Evolutionary conservation across 2,797 vertebrate species (phyloP).

Genomic region (Carcharodon carcharias): DNA sequence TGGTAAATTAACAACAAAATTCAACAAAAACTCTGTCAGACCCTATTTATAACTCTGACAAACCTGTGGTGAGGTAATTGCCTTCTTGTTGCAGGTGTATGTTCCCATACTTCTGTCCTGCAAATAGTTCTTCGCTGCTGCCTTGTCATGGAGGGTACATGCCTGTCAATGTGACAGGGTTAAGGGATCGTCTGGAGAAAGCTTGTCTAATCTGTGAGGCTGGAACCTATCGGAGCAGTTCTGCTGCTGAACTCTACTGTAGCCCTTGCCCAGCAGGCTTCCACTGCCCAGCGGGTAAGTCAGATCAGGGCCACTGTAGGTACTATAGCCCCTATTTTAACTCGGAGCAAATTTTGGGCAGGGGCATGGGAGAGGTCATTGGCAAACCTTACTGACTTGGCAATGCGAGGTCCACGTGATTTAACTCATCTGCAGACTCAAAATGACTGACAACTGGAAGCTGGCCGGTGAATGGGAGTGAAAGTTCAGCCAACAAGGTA

Average conservation of each 20-base stretch:
- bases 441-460: background rate
- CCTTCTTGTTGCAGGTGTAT: constrained; percentile 61
- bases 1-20: background rate
- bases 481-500: background rate
- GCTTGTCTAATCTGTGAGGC: constrained; percentile 68
- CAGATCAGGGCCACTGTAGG: background rate
- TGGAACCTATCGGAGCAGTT: constrained; percentile 63
- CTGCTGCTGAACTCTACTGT: constrained; percentile 55
- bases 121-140: constrained; percentile 61
- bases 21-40: background rate
- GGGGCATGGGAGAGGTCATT: background rate
- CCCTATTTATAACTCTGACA: background rate
- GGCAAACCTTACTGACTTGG: background rate
- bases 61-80: background rate
- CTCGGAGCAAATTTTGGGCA: background rate
- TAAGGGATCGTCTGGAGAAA: constrained; percentile 63
- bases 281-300: constrained; percentile 69
- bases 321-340: background rate
- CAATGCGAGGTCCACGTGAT: background rate
- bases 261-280: constrained; percentile 76
- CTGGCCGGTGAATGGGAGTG: background rate
- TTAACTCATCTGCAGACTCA: background rate
- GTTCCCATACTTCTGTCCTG: constrained; percentile 79
- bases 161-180: constrained; percentile 64
- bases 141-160: constrained; percentile 68